Percentiles rank a stretch among this genome's conserved stretches.
Evolutionary conservation across 2,888 invertebrate species (phyloP).

Genomic region (Uloborus plumipes): DNA sequence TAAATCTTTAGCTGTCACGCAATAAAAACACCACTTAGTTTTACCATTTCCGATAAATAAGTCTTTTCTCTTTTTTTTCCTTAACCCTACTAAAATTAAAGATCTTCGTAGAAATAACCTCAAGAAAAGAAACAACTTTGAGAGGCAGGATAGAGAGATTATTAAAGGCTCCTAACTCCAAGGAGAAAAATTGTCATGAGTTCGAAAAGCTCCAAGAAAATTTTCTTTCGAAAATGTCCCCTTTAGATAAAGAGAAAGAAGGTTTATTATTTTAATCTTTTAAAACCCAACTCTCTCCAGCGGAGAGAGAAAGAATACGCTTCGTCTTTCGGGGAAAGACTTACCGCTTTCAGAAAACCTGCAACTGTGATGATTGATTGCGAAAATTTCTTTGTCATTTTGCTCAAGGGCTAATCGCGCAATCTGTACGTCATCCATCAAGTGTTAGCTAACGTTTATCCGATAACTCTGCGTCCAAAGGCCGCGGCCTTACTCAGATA

Average conservation of each 20-base stretch:
- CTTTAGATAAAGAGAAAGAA: slow-evolving; percentile 3
- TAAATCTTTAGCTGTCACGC: no score
- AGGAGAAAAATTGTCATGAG: slow-evolving; percentile 10
- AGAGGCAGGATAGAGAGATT: slow-evolving; percentile 15
- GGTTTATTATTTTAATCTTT: slow-evolving; percentile 56
- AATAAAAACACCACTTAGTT: no score
- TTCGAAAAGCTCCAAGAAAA: no score
- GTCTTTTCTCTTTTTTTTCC: no score
- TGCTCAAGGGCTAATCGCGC: slow-evolving; percentile 53
- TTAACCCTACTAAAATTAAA: no score
- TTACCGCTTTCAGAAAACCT: slow-evolving; percentile 28
- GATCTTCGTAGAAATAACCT: no score
- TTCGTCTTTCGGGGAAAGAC: no score
- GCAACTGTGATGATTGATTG: slow-evolving; percentile 51
- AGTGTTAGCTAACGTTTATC: slow-evolving; percentile 49
- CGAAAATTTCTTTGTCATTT: slow-evolving; percentile 39
- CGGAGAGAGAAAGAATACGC: no score
- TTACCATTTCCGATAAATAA: no score
- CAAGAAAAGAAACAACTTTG: no score
- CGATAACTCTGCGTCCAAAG: slow-evolving; percentile 18
- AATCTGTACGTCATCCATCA: slow-evolving; percentile 60
- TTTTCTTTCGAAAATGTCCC: no score
- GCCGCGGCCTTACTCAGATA: slow-evolving; percentile 2
- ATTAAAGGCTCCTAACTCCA: slow-evolving; percentile 26
- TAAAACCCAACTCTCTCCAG: slow-evolving; percentile 6